Evolutionary conservation across 2,888 invertebrate genomes (phyloP), one percentile per base, ranked within the genome.

Genomic region (Caprella mutica): DNA sequence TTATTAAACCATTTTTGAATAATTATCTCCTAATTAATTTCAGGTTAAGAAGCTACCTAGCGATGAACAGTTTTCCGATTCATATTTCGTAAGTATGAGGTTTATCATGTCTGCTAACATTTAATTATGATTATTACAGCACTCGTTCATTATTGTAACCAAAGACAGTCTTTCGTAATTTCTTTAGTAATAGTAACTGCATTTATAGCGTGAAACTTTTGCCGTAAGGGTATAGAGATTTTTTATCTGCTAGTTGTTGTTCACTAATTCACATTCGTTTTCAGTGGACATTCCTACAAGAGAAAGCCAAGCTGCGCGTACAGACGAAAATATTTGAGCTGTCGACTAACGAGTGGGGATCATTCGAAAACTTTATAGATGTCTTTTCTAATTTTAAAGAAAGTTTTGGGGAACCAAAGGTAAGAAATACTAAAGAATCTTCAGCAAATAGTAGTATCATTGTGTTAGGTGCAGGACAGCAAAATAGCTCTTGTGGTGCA

Each of bases 371-470:
- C 46, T 66, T 74, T 38, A 70, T 67, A 50, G 70, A 70, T 40
- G 68, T 73, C 23, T 26, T 38, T 68, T 71, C 70, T 55, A 68
- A 69, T 55, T 73, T 70, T 68, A 71, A 71, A 55, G 68, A 69
- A 54, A 67, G 68, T 52, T 56, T 68, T 12, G 67, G 65, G 8
- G 67, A 67, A 44, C 67, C 68, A 4, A 43, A 58, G 40, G 67
- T 67, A 53, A 51, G 55, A 40, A n/a, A n/a, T n/a, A n/a, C n/a
- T n/a, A n/a, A n/a, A n/a, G n/a, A n/a, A n/a, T n/a, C n/a, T n/a
- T n/a, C n/a, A n/a, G n/a, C n/a, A n/a, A n/a, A n/a, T n/a, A n/a
- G n/a, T n/a, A n/a, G n/a, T n/a, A n/a, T n/a, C n/a, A n/a, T n/a
- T n/a, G n/a, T n/a, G n/a, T n/a, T n/a, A n/a, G n/a, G n/a, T n/a